phyloP scores from a whole-genome alignment of 2,888 invertebrate species.

The Aethes cnicana region DNA sequence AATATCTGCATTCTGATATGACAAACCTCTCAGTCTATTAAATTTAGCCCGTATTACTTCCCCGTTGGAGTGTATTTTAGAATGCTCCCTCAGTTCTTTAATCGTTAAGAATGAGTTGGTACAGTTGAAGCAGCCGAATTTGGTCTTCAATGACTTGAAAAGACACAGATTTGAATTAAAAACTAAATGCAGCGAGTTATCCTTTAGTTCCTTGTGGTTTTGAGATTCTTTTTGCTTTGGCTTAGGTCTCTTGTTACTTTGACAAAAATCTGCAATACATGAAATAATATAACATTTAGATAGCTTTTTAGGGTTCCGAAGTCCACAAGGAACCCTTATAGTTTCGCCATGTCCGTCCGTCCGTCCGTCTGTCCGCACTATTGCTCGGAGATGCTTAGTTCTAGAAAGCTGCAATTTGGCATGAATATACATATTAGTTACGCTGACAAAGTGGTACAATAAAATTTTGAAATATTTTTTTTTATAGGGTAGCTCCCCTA shows the following conservation, averaged over 20 bases:
- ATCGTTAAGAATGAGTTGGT: constrained; percentile 12
- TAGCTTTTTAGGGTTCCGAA: too few species aligned
- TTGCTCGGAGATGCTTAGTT: too few species aligned
- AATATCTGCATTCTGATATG: constrained; percentile 25
- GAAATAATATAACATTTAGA: not conserved
- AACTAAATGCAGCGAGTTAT: constrained; percentile 21
- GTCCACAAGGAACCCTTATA: too few species aligned
- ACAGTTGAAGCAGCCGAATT: constrained; percentile 25
- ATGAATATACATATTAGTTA: too few species aligned
- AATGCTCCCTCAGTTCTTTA: constrained; percentile 15
- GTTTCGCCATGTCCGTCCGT: too few species aligned
- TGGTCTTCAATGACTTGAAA: constrained; percentile 24
- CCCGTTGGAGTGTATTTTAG: constrained; percentile 9
- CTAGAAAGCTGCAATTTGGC: too few species aligned
- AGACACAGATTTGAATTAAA: constrained; percentile 26
- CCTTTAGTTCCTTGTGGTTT: constrained; percentile 8
- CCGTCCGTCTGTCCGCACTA: too few species aligned
- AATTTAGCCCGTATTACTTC: constrained; percentile 14
- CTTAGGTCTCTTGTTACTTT: not conserved
- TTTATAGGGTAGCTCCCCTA: too few species aligned
- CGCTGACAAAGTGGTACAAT: too few species aligned
- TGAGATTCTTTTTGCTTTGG: constrained; percentile 4
- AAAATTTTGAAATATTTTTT: too few species aligned
- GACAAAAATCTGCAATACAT: not conserved
- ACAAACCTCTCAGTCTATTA: constrained; percentile 10